A percentile compares a stretch with the other conserved stretches of the same genome.
phyloP scores from a whole-genome alignment of 2,797 vertebrate species.

The Sciaenops ocellatus region DNA sequence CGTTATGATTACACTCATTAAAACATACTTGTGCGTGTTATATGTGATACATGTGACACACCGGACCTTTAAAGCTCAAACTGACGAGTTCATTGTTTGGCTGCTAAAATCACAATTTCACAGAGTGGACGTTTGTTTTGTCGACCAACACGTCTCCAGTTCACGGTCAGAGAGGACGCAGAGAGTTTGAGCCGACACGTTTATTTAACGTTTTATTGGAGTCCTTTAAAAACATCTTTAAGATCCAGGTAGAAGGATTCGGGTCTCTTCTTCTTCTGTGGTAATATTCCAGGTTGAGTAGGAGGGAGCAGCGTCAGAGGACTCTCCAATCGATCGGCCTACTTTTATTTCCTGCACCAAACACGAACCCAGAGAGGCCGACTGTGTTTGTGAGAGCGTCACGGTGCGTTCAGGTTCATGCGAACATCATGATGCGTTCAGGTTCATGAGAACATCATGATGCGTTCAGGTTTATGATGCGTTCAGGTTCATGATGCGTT shows the following conservation, averaged over 20 bases:
- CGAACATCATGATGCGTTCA: too few species aligned
- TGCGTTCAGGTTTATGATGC: too few species aligned
- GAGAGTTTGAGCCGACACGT: not conserved
- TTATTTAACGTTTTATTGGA: constrained; percentile 16
- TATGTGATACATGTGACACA: too few species aligned
- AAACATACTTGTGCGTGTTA: too few species aligned
- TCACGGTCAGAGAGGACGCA: too few species aligned
- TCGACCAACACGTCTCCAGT: not conserved
- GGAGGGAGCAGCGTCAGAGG: constrained; percentile 53
- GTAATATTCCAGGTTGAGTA: constrained; percentile 53
- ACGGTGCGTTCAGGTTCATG: constrained; percentile 27
- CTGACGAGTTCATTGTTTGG: not conserved
- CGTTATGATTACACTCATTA: too few species aligned
- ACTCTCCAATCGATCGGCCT: constrained; percentile 61
- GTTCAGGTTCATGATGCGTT: too few species aligned
- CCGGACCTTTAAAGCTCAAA: too few species aligned
- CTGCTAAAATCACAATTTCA: not conserved
- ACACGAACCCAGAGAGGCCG: constrained; percentile 37
- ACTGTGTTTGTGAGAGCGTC: constrained; percentile 15
- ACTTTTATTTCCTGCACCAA: constrained; percentile 70
- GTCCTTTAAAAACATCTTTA: too few species aligned
- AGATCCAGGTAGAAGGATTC: not conserved
- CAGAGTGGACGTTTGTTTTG: too few species aligned
- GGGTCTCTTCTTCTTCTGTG: constrained; percentile 44
- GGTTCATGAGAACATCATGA: too few species aligned